A percentile compares a stretch with the other conserved stretches of the same genome.
These are phyloP conservation scores for Volucella inanis DNA, from an alignment of 2,888 invertebrate genomes.

Conservation along the genomic window DNA sequence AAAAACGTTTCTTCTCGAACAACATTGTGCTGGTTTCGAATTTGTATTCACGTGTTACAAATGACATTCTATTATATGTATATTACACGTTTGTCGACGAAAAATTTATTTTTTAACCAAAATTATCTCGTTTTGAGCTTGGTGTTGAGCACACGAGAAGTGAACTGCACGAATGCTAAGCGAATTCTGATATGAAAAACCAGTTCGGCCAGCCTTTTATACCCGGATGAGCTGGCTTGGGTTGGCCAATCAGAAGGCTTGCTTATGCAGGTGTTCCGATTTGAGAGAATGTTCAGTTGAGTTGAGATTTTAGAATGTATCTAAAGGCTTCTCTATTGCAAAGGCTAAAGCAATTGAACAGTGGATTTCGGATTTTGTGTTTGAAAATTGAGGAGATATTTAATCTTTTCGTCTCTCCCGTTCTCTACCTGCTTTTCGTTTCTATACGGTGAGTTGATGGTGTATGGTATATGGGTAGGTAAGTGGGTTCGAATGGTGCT, in stretches of 20 bases:
- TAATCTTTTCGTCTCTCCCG: constrained; percentile 62
- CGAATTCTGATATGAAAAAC: constrained; percentile 76
- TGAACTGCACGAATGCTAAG: constrained; percentile 72
- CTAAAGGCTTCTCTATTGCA: constrained; percentile 14
- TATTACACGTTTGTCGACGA: neutral
- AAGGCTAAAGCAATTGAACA: constrained; percentile 44
- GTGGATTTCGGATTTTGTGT: constrained; percentile 47
- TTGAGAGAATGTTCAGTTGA: neutral
- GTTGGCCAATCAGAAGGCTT: constrained; percentile 55
- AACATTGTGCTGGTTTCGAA: constrained; percentile 80
- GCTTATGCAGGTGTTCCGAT: constrained; percentile 67
- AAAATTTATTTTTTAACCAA: neutral
- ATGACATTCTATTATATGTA: constrained; percentile 80
- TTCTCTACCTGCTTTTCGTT: constrained; percentile 77
- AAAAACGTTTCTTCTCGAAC: constrained; percentile 77
- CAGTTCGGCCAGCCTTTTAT: constrained; percentile 76
- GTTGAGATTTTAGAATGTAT: constrained; percentile 40
- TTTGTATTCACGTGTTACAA: constrained; percentile 81
- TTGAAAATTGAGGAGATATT: constrained; percentile 45
- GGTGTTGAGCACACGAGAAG: constrained; percentile 11
- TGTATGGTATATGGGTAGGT: constrained; percentile 41
- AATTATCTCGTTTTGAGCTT: constrained; percentile 8
- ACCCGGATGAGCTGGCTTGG: constrained; percentile 65
- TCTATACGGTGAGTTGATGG: constrained; percentile 15
- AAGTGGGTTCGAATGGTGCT: constrained; percentile 63